phyloP scores from a whole-genome alignment of 1,140 invertebrate species.

The Apis dorsata region DNA sequence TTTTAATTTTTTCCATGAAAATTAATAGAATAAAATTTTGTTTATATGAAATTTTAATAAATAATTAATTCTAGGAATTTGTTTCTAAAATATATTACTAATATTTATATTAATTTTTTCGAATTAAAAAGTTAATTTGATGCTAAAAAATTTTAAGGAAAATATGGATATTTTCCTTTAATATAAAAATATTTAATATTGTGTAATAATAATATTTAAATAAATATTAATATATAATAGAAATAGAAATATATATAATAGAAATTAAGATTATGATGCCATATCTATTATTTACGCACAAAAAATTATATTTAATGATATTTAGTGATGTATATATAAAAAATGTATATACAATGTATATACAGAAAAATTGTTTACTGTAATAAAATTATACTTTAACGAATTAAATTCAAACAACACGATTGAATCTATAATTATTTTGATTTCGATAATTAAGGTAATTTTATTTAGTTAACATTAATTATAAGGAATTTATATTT shows the following conservation, averaged over 20 bases:
- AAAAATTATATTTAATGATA: background rate
- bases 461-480: slow-evolving; percentile 9
- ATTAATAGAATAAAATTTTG: no score
- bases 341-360: background rate
- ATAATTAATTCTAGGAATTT: no score
- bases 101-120: no score
- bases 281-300: background rate
- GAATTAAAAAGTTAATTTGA: no score
- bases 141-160: no score
- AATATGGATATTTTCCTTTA: no score
- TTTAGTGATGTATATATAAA: background rate
- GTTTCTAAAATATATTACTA: no score
- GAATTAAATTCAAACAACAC: slow-evolving; percentile 5
- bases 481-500: slow-evolving; percentile 32
- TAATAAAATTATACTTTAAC: background rate
- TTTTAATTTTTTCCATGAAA: no score
- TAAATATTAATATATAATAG: no score
- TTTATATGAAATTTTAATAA: no score
- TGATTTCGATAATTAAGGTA: background rate
- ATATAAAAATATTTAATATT: no score
- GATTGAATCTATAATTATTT: background rate
- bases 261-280: background rate
- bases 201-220: background rate
- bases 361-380: background rate
- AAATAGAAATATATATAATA: no score